phyloP scores from a whole-genome alignment of 1,140 invertebrate genomes.

The Nautilus pompilius region DNA sequence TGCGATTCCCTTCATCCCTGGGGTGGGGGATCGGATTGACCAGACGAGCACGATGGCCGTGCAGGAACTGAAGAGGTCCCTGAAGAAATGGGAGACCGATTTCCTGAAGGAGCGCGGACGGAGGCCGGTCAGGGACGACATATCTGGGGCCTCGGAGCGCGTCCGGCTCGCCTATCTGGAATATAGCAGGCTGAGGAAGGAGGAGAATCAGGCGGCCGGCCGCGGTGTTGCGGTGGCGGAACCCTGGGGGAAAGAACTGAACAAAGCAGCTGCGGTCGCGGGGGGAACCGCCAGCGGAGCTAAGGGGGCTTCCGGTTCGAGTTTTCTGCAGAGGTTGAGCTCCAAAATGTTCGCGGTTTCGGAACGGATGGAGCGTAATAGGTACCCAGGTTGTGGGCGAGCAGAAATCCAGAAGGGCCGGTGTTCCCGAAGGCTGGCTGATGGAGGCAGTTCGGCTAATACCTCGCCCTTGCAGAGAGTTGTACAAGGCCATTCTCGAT shows the following conservation, averaged over 20 bases:
- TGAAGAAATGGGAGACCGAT: conserved; percentile 38
- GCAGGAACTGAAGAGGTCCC: conserved; percentile 22
- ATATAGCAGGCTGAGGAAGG: conserved; percentile 13
- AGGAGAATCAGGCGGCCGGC: not conserved
- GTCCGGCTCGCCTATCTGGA: conserved; percentile 30
- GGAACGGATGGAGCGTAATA: conserved; percentile 1
- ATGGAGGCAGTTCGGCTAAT: too few relatives aligned
- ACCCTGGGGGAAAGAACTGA: not conserved
- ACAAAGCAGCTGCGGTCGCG: not conserved
- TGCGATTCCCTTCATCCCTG: too few relatives aligned
- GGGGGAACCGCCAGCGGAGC: not conserved
- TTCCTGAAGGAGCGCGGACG: conserved; percentile 28
- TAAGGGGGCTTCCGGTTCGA: not conserved
- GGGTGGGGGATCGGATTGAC: too few relatives aligned
- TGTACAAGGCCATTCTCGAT: too few relatives aligned
- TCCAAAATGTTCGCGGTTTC: not conserved
- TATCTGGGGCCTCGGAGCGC: conserved; percentile 26
- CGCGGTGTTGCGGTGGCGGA: not conserved
- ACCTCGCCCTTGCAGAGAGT: too few relatives aligned
- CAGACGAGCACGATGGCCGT: too few relatives aligned
- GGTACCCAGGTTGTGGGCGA: too few relatives aligned
- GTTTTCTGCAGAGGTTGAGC: not conserved
- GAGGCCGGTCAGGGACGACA: conserved; percentile 38
- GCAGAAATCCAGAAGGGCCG: too few relatives aligned
- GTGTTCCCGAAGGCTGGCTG: too few relatives aligned